Percentiles rank a stretch among this genome's conserved stretches.
These are phyloP conservation scores for Crocuta crocuta DNA, from an alignment of 2,113 vertebrate genomes.

Conservation along the genomic window DNA sequence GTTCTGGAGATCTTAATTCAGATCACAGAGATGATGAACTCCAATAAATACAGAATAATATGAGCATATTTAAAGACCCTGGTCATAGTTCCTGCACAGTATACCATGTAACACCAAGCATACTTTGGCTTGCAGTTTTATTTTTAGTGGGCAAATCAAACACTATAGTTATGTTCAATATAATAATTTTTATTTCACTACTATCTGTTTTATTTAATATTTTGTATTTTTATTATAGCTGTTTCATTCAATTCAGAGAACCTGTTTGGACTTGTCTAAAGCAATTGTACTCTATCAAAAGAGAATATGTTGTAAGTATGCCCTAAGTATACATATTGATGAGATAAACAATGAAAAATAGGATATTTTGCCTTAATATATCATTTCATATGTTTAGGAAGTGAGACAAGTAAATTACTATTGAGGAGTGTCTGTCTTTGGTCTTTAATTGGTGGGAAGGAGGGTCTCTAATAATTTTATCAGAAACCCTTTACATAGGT, in stretches of 20 bases:
- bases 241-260: slow-evolving; percentile 98
- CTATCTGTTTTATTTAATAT: slow-evolving; percentile 32
- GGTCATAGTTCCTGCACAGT: neutral
- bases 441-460: neutral
- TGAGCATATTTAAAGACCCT: neutral
- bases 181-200: neutral
- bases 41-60: neutral
- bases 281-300: slow-evolving; percentile 98
- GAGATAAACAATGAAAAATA: slow-evolving; percentile 6
- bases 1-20: slow-evolving; percentile 41
- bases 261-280: slow-evolving; percentile 98
- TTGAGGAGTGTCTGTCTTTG: neutral
- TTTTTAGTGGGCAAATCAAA: slow-evolving; percentile 9
- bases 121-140: neutral
- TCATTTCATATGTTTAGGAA: neutral
- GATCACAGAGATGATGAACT: neutral
- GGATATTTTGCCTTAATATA: neutral
- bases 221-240: slow-evolving; percentile 88
- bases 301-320: slow-evolving; percentile 95
- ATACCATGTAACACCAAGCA: neutral
- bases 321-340: neutral
- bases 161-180: neutral
- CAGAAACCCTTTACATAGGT: neutral
- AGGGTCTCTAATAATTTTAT: slow-evolving; percentile 20
- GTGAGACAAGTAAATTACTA: neutral